These are phyloP conservation scores for Pammene fasciana DNA, from an alignment of 2,888 invertebrate species.

Conservation along the genomic window DNA sequence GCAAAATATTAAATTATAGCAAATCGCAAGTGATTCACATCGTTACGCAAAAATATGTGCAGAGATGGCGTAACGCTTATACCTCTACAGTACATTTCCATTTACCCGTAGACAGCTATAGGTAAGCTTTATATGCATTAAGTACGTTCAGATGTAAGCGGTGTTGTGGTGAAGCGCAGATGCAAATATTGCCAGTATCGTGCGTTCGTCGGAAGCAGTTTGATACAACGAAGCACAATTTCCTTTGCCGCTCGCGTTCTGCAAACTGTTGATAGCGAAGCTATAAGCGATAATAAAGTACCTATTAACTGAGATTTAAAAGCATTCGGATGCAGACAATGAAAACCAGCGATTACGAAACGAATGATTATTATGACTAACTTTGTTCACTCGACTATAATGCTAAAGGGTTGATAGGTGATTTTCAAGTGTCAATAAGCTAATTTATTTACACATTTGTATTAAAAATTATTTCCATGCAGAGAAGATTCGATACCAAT, in stretches of 20 bases:
- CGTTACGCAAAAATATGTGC: not conserved
- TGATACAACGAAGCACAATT: slow-evolving; percentile 74
- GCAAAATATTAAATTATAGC: no score
- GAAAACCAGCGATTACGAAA: not conserved
- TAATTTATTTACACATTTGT: no score
- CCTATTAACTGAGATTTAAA: slow-evolving; percentile 39
- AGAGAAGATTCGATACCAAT: no score
- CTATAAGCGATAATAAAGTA: slow-evolving; percentile 52
- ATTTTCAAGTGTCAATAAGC: no score
- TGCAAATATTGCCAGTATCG: slow-evolving; percentile 38
- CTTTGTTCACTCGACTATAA: no score
- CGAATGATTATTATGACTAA: not conserved
- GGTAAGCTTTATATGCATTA: slow-evolving; percentile 34
- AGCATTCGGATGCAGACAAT: slow-evolving; percentile 40
- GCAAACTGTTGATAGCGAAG: slow-evolving; percentile 52
- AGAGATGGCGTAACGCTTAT: not conserved
- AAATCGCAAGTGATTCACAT: not conserved
- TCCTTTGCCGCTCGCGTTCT: slow-evolving; percentile 52
- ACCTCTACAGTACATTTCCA: slow-evolving; percentile 20
- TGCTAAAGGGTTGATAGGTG: no score
- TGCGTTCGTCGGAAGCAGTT: slow-evolving; percentile 60
- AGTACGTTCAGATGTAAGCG: slow-evolving; percentile 38
- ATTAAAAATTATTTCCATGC: no score
- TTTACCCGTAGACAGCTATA: slow-evolving; percentile 19
- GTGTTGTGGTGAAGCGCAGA: slow-evolving; percentile 38